Base-by-base conservation (phyloP, 2,113 vertebrate genomes). In the Lamprotornis superbus region DNA sequence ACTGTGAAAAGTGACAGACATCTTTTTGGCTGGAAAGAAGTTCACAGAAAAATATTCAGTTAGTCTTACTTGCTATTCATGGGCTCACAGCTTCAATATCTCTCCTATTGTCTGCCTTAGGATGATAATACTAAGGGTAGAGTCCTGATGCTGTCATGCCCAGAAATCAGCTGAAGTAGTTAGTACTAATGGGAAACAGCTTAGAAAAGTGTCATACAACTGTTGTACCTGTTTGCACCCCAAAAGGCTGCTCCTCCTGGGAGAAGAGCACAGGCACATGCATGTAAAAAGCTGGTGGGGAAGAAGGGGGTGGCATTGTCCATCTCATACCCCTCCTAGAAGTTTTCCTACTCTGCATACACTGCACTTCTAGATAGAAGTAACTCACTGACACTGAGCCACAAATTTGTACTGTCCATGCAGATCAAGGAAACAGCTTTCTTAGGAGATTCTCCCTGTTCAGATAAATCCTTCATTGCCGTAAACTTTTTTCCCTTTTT, bases 31-130 rank as follows among this genome's bases (percentile, higher is more conserved):
- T 11, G 0, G 59, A 77, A 91, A 39, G 40, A 47, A 23, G 24
- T 77, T 87, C 82, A 83, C 44, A 53, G 47, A 59, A 91, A 82
- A 85, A 85, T 73, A 85, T 15, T 52, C 52, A 53, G n/a, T 44
- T 68, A 57, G 21, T 33, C 23, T 64, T 31, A 76, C 37, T 68
- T 75, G 47, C 11, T 23, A 0, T 55, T 87, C 21, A 33, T 0
- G 1, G 35, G 20, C 46, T 90, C 78, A 65, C 23, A 76, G 22
- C 22, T 82, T 52, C 40, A 76, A 3, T 60, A 2, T 49, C n/a
- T 60, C 25, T 80, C 24, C 22, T 37, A 5, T 24, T 75, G 17
- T 63, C 56, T 91, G 15, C 21, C 40, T 74, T 37, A 44, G 47
- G 82, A n/a, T 44, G 47, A 28, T 52, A 67, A 55, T 16, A 60